A percentile compares a stretch with the other conserved stretches of the same genome.
Conservation (phyloP, 92 coral and sea anemone species). For the Zoanthus sociatus region DNA sequence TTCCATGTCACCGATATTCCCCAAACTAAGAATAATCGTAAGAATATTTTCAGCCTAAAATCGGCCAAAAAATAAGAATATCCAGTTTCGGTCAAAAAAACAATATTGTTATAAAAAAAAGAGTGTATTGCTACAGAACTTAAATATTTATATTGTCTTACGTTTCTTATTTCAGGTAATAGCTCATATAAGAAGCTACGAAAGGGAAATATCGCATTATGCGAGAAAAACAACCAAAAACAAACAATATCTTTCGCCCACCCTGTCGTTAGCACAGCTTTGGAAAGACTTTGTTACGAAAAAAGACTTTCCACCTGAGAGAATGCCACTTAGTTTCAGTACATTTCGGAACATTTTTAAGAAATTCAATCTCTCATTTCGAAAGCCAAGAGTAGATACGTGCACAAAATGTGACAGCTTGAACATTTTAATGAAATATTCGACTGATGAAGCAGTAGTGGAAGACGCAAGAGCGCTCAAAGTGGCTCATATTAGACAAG, state of each 20-base stretch:
- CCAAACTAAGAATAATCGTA: too few species aligned
- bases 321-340: background rate
- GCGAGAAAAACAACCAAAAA: constrained; percentile 42
- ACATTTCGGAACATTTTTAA: constrained; percentile 40
- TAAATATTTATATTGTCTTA: background rate
- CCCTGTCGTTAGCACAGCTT: constrained; percentile 34
- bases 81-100: too few species aligned
- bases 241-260: constrained; percentile 46
- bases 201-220: constrained; percentile 37
- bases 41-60: too few species aligned
- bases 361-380: constrained; percentile 39
- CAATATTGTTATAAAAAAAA: background rate
- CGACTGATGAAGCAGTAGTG: constrained; percentile 18
- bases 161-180: background rate
- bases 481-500: constrained; percentile 29
- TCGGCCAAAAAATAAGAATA: too few species aligned
- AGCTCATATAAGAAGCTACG: background rate
- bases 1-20: too few species aligned
- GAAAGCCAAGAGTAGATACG: constrained; percentile 41
- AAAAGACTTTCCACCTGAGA: constrained; percentile 30
- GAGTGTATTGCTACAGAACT: background rate
- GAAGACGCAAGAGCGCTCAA: constrained; percentile 21
- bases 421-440: constrained; percentile 4
- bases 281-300: constrained; percentile 39
- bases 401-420: background rate